A percentile compares a stretch with the other conserved stretches of the same genome.
Conservation (phyloP, 2,888 invertebrate genomes). For the Melipona bicolor region DNA sequence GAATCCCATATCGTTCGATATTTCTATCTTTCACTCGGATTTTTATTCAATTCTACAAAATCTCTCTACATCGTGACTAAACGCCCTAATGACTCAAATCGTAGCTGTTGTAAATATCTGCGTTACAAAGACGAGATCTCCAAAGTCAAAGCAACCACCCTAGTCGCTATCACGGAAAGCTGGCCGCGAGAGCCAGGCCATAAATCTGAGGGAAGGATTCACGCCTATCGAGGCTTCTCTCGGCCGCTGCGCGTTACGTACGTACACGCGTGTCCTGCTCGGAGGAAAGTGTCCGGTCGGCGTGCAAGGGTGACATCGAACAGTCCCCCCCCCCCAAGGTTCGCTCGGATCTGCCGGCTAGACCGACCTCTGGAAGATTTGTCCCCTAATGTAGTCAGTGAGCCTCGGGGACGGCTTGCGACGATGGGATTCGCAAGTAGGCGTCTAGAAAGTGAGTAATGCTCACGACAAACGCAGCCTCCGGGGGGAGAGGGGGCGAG, state of each 20-base stretch:
- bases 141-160: neutral
- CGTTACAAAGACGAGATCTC: neutral
- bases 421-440: conserved; percentile 76
- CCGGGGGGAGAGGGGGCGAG: conserved; percentile 51
- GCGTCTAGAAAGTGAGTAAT: conserved; percentile 84
- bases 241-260: conserved; percentile 11
- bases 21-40: too few species aligned
- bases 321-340: conserved; percentile 11
- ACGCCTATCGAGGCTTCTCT: conserved; percentile 54
- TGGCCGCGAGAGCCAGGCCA: conserved; percentile 31
- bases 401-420: conserved; percentile 76
- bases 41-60: too few species aligned
- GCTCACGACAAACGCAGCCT: conserved; percentile 84
- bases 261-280: conserved; percentile 35
- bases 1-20: too few species aligned
- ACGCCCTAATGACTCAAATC: too few species aligned
- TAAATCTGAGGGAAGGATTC: conserved; percentile 58
- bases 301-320: conserved; percentile 21
- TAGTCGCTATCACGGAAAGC: conserved; percentile 16
- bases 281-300: conserved; percentile 56
- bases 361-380: conserved; percentile 78
- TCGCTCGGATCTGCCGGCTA: conserved; percentile 35
- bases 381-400: conserved; percentile 84
- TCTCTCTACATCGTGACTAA: too few species aligned
- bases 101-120: neutral